Percentiles rank a stretch among this genome's conserved stretches.
phyloP scores from a whole-genome alignment of 2,888 invertebrate species.

The Drosophila ustulata region DNA sequence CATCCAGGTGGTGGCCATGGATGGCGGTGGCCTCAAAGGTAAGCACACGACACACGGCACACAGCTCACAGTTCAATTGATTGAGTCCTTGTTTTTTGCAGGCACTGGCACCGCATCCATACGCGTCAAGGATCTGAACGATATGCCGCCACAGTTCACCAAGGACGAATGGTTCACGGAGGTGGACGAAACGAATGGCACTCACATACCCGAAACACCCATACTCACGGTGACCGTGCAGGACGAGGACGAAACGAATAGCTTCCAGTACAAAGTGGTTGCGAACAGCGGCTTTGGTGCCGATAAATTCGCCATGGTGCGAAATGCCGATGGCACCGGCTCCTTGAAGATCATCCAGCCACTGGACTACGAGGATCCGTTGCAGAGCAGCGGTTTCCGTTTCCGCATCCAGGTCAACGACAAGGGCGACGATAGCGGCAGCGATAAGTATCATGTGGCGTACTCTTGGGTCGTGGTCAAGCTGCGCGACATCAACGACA shows the following conservation, averaged over 20 bases:
- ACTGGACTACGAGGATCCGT: conserved; percentile 96
- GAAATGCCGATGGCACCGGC: conserved; percentile 97
- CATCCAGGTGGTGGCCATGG: conserved; percentile 97
- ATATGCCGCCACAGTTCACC: conserved; percentile 98
- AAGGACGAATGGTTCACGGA: conserved; percentile 98
- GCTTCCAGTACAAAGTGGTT: conserved; percentile 96
- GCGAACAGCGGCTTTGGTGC: conserved; percentile 97
- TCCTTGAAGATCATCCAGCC: conserved; percentile 97
- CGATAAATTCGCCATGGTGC: conserved; percentile 97
- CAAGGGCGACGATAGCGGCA: conserved; percentile 94
- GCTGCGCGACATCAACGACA: conserved; percentile 97
- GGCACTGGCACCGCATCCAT: conserved; percentile 95
- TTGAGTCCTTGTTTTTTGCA: conserved; percentile 15
- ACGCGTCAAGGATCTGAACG: conserved; percentile 97
- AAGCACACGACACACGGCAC: conserved; percentile 79
- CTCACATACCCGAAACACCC: conserved; percentile 95
- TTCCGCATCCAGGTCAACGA: conserved; percentile 97
- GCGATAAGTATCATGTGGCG: conserved; percentile 98
- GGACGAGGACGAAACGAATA: conserved; percentile 97
- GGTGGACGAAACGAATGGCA: conserved; percentile 97
- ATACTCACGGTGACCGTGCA: conserved; percentile 97
- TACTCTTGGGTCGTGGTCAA: conserved; percentile 97
- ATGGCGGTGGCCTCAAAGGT: conserved; percentile 96
- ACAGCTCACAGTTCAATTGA: neutral
- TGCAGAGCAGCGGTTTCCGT: conserved; percentile 97